These are phyloP conservation scores for Nezara viridula DNA, from an alignment of 2,888 invertebrate genomes.

Conservation along the genomic window DNA sequence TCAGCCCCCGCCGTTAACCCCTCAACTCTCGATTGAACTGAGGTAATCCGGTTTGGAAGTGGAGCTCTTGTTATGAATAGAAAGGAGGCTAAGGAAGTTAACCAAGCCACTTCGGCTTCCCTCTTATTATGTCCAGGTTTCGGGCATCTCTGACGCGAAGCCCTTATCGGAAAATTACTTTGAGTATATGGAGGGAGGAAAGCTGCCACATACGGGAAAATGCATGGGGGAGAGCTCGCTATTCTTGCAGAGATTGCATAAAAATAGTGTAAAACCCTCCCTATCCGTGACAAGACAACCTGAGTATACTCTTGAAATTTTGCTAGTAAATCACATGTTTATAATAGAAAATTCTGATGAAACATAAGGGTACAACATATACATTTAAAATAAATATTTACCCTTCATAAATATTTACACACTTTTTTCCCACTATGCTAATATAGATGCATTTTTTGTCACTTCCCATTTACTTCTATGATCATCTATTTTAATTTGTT, in stretches of 20 bases:
- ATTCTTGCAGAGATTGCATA: conserved; percentile 3
- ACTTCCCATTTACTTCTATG: too few relatives aligned
- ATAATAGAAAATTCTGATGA: too few relatives aligned
- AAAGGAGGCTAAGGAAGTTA: conserved; percentile 30
- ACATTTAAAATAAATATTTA: too few relatives aligned
- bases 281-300: not conserved
- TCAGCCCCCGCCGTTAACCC: conserved; percentile 34
- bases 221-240: not conserved
- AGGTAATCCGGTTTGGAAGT: conserved; percentile 54
- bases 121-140: conserved; percentile 47
- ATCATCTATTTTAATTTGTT: too few relatives aligned
- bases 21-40: conserved; percentile 42
- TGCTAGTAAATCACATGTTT: not conserved
- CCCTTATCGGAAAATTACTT: conserved; percentile 38
- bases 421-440: too few relatives aligned
- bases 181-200: not conserved
- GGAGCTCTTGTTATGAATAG: conserved; percentile 55
- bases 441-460: too few relatives aligned
- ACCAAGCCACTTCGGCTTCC: conserved; percentile 33
- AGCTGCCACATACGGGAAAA: not conserved
- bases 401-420: too few relatives aligned
- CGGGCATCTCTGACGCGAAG: conserved; percentile 12
- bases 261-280: not conserved
- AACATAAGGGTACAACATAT: too few relatives aligned
- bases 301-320: not conserved